Percentiles rank a stretch among this genome's conserved stretches.
These are phyloP conservation scores for Ibycter americanus DNA, from an alignment of 2,797 vertebrate genomes.

Conservation along the genomic window DNA sequence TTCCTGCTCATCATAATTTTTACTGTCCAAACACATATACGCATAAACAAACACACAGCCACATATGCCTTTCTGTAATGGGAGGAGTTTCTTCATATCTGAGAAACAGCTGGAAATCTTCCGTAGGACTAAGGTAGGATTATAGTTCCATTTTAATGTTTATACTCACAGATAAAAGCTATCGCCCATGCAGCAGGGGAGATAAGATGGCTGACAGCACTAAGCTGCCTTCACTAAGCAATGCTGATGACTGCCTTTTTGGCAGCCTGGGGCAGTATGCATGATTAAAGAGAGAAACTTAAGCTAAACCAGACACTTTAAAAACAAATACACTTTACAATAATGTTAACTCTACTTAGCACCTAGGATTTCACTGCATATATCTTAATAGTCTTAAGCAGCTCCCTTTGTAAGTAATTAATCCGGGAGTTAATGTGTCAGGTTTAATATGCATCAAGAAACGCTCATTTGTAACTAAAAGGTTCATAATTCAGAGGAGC, in stretches of 20 bases:
- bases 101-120: constrained; percentile 41
- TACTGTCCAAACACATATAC: neutral
- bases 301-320: constrained; percentile 61
- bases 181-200: constrained; percentile 37
- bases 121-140: constrained; percentile 51
- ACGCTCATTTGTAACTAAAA: constrained; percentile 51
- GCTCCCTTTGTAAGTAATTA: constrained; percentile 66
- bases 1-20: neutral
- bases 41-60: neutral
- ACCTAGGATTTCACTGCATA: constrained; percentile 52
- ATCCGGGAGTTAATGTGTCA: constrained; percentile 62
- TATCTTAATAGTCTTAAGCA: constrained; percentile 65
- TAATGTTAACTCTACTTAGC: constrained; percentile 61
- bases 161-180: constrained; percentile 63
- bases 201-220: constrained; percentile 69
- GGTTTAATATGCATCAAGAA: constrained; percentile 62
- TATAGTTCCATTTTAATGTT: constrained; percentile 64
- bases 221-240: constrained; percentile 71
- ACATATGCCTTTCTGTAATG: neutral
- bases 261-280: constrained; percentile 49
- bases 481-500: constrained; percentile 48
- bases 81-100: neutral
- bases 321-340: constrained; percentile 50
- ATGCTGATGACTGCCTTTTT: constrained; percentile 66
- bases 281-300: constrained; percentile 68